phyloP scores from a whole-genome alignment of 2,888 invertebrate genomes.

The Podabrus alpinus region DNA sequence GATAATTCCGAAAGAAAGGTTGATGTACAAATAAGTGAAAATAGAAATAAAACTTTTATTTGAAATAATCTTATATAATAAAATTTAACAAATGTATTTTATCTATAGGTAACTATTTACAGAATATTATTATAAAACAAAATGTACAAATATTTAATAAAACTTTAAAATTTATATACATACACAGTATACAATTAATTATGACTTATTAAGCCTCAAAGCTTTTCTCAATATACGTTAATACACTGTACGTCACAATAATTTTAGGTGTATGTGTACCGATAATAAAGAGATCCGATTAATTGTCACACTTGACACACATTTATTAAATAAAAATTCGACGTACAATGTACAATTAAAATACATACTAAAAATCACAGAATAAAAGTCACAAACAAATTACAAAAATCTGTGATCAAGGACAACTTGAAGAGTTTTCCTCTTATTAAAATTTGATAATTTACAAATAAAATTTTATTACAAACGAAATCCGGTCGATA shows the following conservation, averaged over 20 bases:
- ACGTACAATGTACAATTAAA: slow-evolving; percentile 25
- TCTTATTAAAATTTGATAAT: slow-evolving; percentile 1
- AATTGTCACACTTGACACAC: background rate
- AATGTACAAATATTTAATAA: slow-evolving; percentile 44
- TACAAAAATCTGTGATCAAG: slow-evolving; percentile 43
- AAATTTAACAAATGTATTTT: slow-evolving; percentile 51
- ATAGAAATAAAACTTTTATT: slow-evolving; percentile 15
- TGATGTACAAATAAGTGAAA: background rate
- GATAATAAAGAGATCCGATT: background rate
- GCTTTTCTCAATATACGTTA: slow-evolving; percentile 39
- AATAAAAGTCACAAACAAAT: slow-evolving; percentile 52
- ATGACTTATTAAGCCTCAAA: slow-evolving; percentile 32
- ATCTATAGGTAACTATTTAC: slow-evolving; percentile 54
- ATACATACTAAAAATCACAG: slow-evolving; percentile 53
- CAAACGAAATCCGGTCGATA: slow-evolving; percentile 31
- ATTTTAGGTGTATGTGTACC: background rate
- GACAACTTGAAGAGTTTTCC: slow-evolving; percentile 13
- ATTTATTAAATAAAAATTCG: slow-evolving; percentile 4
- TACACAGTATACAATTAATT: slow-evolving; percentile 31
- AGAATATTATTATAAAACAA: slow-evolving; percentile 48
- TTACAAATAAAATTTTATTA: slow-evolving; percentile 19
- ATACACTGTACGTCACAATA: slow-evolving; percentile 32
- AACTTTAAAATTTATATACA: slow-evolving; percentile 34
- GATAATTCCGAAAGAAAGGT: background rate
- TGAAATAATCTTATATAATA: slow-evolving; percentile 43